A percentile compares a stretch with the other conserved stretches of the same genome.
phyloP scores from a whole-genome alignment of 2,113 vertebrate genomes.

The Collichthys lucidus region DNA sequence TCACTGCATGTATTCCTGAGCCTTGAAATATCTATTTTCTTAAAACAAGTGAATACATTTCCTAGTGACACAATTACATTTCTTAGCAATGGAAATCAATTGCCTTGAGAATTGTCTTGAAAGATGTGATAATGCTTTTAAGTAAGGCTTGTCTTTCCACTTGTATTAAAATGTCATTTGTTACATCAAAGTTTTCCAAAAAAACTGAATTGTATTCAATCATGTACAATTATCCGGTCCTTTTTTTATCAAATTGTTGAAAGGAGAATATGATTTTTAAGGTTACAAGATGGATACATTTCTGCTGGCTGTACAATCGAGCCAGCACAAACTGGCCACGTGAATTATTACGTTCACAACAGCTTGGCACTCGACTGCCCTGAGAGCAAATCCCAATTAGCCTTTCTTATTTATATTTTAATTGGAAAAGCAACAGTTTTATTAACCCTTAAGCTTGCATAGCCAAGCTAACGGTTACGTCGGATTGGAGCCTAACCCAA shows the following conservation, averaged over 20 bases:
- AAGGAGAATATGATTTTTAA: constrained; percentile 1
- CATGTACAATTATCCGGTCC: neutral
- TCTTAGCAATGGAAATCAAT: neutral
- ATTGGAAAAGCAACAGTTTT: constrained; percentile 67
- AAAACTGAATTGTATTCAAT: neutral
- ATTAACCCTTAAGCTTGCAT: constrained; percentile 56
- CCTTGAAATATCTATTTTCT: constrained; percentile 10
- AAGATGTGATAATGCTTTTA: constrained; percentile 1
- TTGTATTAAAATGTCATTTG: neutral
- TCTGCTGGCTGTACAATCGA: constrained; percentile 8
- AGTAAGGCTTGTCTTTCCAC: neutral
- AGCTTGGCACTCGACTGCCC: constrained; percentile 21
- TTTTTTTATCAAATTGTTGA: constrained; percentile 6
- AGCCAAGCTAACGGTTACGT: constrained; percentile 12
- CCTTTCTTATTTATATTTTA: constrained; percentile 56
- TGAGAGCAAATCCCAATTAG: constrained; percentile 60
- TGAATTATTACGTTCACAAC: constrained; percentile 25
- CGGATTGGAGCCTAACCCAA: constrained; percentile 16
- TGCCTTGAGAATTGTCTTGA: neutral
- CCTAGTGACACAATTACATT: neutral
- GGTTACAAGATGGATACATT: neutral
- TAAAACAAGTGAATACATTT: constrained; percentile 8
- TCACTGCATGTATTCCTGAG: neutral
- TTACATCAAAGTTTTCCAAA: neutral
- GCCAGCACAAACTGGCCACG: neutral